Percentiles rank a stretch among this genome's conserved stretches.
These are phyloP conservation scores for Benthosema pterotum DNA, from an alignment of 2,797 vertebrate genomes.

Conservation along the genomic window DNA sequence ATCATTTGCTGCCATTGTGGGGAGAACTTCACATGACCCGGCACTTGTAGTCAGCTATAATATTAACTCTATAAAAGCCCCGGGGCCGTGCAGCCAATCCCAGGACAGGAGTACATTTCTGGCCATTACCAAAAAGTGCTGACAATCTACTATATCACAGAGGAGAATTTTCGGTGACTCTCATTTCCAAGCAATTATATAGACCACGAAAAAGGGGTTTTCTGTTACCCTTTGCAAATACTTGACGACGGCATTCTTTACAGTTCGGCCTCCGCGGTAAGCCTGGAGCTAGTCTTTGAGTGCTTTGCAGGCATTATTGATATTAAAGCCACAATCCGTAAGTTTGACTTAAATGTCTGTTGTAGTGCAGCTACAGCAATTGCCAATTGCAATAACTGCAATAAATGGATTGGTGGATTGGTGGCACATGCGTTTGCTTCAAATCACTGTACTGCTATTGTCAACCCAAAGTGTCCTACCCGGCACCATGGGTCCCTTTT, in stretches of 20 bases:
- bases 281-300: constrained; percentile 8
- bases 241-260: constrained; percentile 27
- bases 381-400: too few relatives aligned
- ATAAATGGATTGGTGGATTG: too few relatives aligned
- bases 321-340: not conserved
- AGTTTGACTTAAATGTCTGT: too few relatives aligned
- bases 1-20: constrained; percentile 59
- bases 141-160: constrained; percentile 49
- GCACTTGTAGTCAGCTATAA: constrained; percentile 43
- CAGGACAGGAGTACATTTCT: constrained; percentile 44
- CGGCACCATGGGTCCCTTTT: too few relatives aligned
- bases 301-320: constrained; percentile 6
- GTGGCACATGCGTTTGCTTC: too few relatives aligned
- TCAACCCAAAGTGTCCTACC: too few relatives aligned
- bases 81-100: constrained; percentile 29
- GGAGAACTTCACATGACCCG: constrained; percentile 51
- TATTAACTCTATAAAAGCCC: constrained; percentile 56
- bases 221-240: constrained; percentile 25
- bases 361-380: too few relatives aligned
- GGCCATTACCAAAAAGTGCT: constrained; percentile 55
- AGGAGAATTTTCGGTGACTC: constrained; percentile 43
- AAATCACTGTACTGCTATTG: too few relatives aligned
- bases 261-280: constrained; percentile 17
- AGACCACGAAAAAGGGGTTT: constrained; percentile 21
- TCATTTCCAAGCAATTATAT: constrained; percentile 53